Conservation (phyloP, 1,140 invertebrate genomes). For the Lethocerus indicus region DNA sequence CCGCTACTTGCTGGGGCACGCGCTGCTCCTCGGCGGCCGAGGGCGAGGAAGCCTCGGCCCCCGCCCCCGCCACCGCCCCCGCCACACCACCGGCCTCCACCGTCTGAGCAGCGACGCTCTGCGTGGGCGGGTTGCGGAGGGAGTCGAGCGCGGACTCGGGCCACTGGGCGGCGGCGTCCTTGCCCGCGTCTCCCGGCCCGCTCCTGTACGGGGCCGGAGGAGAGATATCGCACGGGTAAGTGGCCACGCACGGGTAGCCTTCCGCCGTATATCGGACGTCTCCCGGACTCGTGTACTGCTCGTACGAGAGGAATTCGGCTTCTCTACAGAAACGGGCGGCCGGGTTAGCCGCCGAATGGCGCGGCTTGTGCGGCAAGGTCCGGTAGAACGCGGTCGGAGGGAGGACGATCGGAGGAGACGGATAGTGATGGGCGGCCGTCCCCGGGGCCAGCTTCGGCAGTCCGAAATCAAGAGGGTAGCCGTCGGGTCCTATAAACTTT, state of each 20-base stretch:
- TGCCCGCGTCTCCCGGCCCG: conserved; percentile 23
- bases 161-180: conserved; percentile 19
- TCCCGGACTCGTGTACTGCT: conserved; percentile 29
- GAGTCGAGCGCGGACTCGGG: conserved; percentile 13
- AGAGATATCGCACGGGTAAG: conserved; percentile 37
- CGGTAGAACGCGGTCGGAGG: conserved; percentile 37
- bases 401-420: conserved; percentile 25
- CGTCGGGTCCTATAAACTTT: conserved; percentile 50
- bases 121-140: conserved; percentile 9
- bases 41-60: no score
- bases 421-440: conserved; percentile 19
- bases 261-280: conserved; percentile 60
- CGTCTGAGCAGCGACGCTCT: conserved; percentile 19
- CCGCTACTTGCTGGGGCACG: no score
- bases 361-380: conserved; percentile 46
- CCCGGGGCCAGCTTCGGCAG: conserved; percentile 40
- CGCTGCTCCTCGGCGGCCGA: no score
- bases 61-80: no score
- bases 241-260: conserved; percentile 34
- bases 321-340: conserved; percentile 43
- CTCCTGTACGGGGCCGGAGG: conserved; percentile 46
- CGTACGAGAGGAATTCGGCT: conserved; percentile 42
- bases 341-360: conserved; percentile 37
- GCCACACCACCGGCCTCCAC: conserved; percentile 11
- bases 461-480: conserved; percentile 63